phyloP scores from a whole-genome alignment of 2,797 vertebrate genomes.

The Chloroceryle inda region DNA sequence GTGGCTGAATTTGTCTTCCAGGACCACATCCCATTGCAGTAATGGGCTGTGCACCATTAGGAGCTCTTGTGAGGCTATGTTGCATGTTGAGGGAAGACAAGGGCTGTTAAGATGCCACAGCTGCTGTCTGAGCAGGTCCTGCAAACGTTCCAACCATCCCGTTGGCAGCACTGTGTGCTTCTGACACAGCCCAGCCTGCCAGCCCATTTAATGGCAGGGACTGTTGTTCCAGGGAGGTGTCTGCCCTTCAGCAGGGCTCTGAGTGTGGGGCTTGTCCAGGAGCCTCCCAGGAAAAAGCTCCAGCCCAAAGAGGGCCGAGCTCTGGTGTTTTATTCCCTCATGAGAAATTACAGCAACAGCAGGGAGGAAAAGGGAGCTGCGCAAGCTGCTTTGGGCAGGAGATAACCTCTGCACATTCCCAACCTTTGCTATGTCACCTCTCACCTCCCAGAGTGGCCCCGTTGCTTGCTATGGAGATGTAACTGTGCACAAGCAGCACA shows the following conservation, averaged over 20 bases:
- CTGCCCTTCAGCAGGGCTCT: not conserved
- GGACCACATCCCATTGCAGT: not conserved
- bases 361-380: not conserved
- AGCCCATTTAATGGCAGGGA: too few species aligned
- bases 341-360: not conserved
- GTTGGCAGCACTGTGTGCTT: fast-evolving
- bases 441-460: fast-evolving
- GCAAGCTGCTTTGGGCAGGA: not conserved
- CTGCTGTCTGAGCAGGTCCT: not conserved
- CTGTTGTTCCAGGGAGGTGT: fast-evolving
- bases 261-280: not conserved
- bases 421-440: not conserved
- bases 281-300: not conserved
- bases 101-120: not conserved
- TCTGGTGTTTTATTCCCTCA: not conserved
- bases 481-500: fast-evolving
- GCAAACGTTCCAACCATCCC: not conserved
- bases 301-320: not conserved
- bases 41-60: not conserved
- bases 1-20: not conserved
- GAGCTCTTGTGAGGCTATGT: not conserved
- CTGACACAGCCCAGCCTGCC: not conserved
- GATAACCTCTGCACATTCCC: not conserved
- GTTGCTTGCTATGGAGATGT: fast-evolving
- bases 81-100: not conserved